Evolutionary conservation across 2,113 vertebrate species (phyloP).

Genomic region (Sinocyclocheilus maitianheensis): DNA sequence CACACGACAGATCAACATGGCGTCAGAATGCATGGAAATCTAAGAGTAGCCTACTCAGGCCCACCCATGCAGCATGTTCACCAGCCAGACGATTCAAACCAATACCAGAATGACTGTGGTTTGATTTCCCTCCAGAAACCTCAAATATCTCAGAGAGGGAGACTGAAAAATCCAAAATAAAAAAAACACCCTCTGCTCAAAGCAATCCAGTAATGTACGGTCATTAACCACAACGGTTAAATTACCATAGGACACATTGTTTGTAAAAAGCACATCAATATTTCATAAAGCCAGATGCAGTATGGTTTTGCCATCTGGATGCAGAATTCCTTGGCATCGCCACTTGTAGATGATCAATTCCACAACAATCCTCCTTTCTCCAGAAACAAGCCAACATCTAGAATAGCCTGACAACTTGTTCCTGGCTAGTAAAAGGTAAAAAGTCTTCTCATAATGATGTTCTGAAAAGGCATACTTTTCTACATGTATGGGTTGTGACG

Average conservation of each 20-base stretch:
- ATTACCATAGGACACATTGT: slow-evolving; percentile 6
- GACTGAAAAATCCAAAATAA: not conserved
- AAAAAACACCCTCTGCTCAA: not conserved
- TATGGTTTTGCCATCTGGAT: not conserved
- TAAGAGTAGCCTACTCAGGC: not conserved
- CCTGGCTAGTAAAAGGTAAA: not conserved
- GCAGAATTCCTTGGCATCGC: slow-evolving; percentile 1
- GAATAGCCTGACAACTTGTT: not conserved
- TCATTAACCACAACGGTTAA: slow-evolving; percentile 7
- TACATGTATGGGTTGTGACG: not conserved
- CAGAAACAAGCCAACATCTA: not conserved
- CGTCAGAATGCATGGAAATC: not conserved
- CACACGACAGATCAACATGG: not conserved
- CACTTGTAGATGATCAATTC: slow-evolving; percentile 10
- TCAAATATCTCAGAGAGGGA: slow-evolving; percentile 38
- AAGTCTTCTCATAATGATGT: not conserved
- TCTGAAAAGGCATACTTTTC: not conserved
- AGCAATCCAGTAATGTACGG: not conserved
- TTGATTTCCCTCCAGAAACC: slow-evolving; percentile 24
- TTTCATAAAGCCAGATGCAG: slow-evolving; percentile 1
- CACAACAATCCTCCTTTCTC: not conserved
- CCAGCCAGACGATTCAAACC: slow-evolving; percentile 41
- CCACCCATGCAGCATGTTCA: slow-evolving; percentile 40
- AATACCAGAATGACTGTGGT: slow-evolving; percentile 35
- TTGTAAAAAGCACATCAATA: not conserved